Evolutionary conservation across 2,888 invertebrate genomes (phyloP).

Genomic region (Venusia cambrica): DNA sequence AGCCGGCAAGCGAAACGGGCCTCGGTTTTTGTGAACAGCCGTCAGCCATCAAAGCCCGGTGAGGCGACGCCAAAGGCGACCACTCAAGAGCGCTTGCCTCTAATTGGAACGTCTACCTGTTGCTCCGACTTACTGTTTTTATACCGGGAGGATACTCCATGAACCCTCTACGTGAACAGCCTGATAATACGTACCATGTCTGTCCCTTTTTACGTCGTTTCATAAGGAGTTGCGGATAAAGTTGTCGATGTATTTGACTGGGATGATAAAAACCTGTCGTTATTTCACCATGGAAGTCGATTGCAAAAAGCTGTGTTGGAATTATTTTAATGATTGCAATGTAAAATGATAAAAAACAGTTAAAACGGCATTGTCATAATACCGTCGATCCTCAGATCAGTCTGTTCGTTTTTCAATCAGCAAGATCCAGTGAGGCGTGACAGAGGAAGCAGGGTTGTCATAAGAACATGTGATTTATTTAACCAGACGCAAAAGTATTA

Average conservation of each 20-base stretch:
- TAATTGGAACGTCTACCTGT: constrained; percentile 79
- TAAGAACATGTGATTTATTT: constrained; percentile 13
- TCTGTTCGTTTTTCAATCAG: constrained; percentile 60
- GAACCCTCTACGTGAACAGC: constrained; percentile 62
- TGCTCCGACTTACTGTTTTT: constrained; percentile 67
- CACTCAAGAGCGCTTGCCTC: constrained; percentile 66
- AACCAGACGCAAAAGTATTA: constrained; percentile 14
- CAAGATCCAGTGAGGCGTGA: constrained; percentile 56
- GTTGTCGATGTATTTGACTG: constrained; percentile 21
- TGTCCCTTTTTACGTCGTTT: constrained; percentile 19
- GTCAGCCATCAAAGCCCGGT: constrained; percentile 59
- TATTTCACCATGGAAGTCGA: constrained; percentile 1
- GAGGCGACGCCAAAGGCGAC: constrained; percentile 66
- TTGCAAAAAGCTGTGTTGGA: constrained; percentile 2
- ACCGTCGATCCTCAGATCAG: constrained; percentile 46
- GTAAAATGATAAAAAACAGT: constrained; percentile 10
- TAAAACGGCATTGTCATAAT: constrained; percentile 39
- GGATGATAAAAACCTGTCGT: constrained; percentile 4
- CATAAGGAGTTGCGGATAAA: constrained; percentile 14
- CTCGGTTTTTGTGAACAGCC: constrained; percentile 64
- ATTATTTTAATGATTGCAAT: constrained; percentile 1
- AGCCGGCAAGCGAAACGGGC: constrained; percentile 64
- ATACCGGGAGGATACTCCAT: constrained; percentile 52
- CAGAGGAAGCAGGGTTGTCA: constrained; percentile 41
- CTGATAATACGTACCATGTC: constrained; percentile 51